Evolutionary conservation across 2,888 invertebrate species (phyloP), one percentile per base, ranked within the genome.

Genomic region (Drosophila longiperda): DNA sequence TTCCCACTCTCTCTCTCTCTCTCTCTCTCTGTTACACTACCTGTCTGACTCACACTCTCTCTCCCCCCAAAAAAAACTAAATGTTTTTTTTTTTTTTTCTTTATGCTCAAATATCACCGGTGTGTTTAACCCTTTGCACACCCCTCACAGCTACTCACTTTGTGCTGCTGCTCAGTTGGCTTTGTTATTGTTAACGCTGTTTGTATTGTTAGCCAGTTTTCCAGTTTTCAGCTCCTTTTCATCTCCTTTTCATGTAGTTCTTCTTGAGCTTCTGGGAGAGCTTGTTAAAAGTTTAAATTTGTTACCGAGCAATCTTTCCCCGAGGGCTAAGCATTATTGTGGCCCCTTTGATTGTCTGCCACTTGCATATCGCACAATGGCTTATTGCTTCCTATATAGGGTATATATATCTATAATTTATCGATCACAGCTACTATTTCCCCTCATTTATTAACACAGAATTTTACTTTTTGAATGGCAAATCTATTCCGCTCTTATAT

Each of bases 111-210:
- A 69, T 73, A 73, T 63, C 57, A 38, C 53, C 64, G 36, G 58
- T 59, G 52, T 48, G 42, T 49, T 59, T 59, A 77, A 73, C 76
- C 76, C 63, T 64, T 64, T 64, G 26, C 40, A 50, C n/a, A 48
- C 15, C 36, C 57, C 36, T 12, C 53, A 34, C 8, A 2, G 26
- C 50, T 23, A 20, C 50, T 42, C 45, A 74, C 52, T 49, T 68
- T 54, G 38, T 58, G 70, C 50, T 76, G 77, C 40, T 66, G 67
- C 58, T 76, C 68, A 64, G 62, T 65, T 73, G 49, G 52, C 61
- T 82, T 74, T 82, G 78, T 80, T 78, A 80, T 78, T 78, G 78
- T 79, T 80, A 57, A 61, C 68, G 45, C 60, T 82, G 74, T 74
- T 74, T 74, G 79, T 68, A 64, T 74, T 82, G 82, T 70, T 65